phyloP scores from a whole-genome alignment of 2,888 invertebrate genomes.

The Meloe dianella region DNA sequence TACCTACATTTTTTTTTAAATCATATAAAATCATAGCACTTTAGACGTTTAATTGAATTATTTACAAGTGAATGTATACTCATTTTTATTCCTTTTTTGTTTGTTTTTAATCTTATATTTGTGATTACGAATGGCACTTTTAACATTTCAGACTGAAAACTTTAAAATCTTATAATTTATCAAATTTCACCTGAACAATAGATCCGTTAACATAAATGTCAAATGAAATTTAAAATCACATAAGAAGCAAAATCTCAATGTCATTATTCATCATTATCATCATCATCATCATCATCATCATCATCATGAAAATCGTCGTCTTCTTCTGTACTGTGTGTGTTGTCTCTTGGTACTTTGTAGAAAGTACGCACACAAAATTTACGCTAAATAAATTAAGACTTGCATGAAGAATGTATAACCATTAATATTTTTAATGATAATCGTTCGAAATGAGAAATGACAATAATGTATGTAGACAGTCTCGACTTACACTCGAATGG shows the following conservation, averaged over 20 bases:
- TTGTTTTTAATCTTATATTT: too few species aligned
- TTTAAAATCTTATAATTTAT: too few species aligned
- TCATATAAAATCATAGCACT: too few species aligned
- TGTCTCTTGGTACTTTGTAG: conserved; percentile 20
- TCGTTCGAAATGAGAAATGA: conserved; percentile 58
- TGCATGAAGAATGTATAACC: conserved; percentile 58
- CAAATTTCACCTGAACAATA: conserved; percentile 35
- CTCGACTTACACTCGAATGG: conserved; percentile 44
- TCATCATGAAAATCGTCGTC: too few species aligned
- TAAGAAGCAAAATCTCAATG: conserved; percentile 42
- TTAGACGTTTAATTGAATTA: too few species aligned
- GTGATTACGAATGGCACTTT: too few species aligned
- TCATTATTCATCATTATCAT: conserved; percentile 45
- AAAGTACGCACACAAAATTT: conserved; percentile 55
- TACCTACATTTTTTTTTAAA: too few species aligned
- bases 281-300: conserved; percentile 26
- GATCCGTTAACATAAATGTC: conserved; percentile 28
- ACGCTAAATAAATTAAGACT: conserved; percentile 57
- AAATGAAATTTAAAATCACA: conserved; percentile 47
- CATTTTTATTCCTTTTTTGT: too few species aligned
- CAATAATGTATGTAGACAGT: conserved; percentile 59
- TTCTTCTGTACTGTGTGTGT: neutral
- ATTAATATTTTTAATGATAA: conserved; percentile 62
- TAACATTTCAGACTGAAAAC: too few species aligned
- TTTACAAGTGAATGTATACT: too few species aligned